Base-by-base conservation (phyloP, 1,140 invertebrate species). In the Polyergus mexicanus region DNA sequence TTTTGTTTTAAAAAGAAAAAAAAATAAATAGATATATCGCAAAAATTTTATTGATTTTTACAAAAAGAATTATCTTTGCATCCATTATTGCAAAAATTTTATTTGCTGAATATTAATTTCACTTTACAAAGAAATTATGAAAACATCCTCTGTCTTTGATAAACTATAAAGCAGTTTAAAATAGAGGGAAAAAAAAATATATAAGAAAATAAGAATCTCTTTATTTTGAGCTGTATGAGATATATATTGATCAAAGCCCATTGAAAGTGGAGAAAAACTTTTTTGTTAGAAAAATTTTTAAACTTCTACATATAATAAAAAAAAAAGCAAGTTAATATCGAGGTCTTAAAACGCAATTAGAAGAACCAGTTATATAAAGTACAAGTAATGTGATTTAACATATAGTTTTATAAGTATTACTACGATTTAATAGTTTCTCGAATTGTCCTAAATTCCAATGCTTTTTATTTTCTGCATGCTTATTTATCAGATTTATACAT, bases 391-490 rank as follows among this genome's bases (percentile, higher is more conserved):
- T 58, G 32, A 38, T 69, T 83, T 8, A n/a, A 47, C 19, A 5
- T 51, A 51, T 4, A 51, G 0, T 19, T 47, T 51, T 5, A 51
- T 51, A 51, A 0, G 47, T 51, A 51, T 51, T 51, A 5, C 47
- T 51, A 5, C 47, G 16, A 51, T 51, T 51, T 19, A 51, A 81
- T 72, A 58, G 3, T 72, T 60, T 72, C 32, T 38, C 65, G 56
- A 16, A 62, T 44, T 35, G 4, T 72, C 19, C 10, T n/a, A 81
- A 22, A n/a, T n/a, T 72, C 13, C 13, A 38, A 81, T 19, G 78
- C 54, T 62, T 35, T 66, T 60, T 72, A 35, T 44, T 83, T 47
- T 60, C 11, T 83, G 78, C 78, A 83, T 83, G 68, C 38, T 47
- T 22, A 35, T 28, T 68, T 80, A 68, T 80, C 32, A 54, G 32